Base-by-base conservation (phyloP, 1,140 invertebrate genomes). In the Lucilia sericata region DNA sequence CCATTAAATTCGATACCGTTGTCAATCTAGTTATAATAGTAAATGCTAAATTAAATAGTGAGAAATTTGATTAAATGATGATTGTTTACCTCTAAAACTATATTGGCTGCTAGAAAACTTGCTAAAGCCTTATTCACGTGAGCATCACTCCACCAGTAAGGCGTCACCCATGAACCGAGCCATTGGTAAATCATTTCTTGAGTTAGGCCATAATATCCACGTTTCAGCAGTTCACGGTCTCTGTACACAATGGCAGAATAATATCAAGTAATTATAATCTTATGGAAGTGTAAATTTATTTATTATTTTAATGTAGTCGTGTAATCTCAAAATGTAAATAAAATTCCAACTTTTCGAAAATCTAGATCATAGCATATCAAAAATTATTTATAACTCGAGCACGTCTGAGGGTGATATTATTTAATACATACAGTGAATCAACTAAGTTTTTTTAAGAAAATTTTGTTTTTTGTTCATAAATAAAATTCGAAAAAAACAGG, bases 161-260 rank as follows among this genome's bases (percentile, higher is more conserved):
- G 95, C 0, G 95, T 95, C 5, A 94, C 93, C 74, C 94, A 92
- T 55, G 94, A 93, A 0, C 95, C 95, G 19, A 97, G 91, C 96
- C 96, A 96, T 86, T 95, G 95, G 88, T 95, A 95, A 7, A 93
- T 92, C 19, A 95, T 84, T 87, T 95, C 95, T 86, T 95, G 94
- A 0, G 94, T 92, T 19, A 95, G 89, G 78, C 93, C 93, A 88
- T 94, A 93, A 80, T 94, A 92, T 0, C 93, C 92, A 21, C 92
- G 91, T 83, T 92, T 92, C 74, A 92, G 92, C 2, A 96, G 86
- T 85, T 96, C 95, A 84, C 93, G 94, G 88, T 96, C 95, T 86
- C 95, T 96, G 86, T 25, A 90, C 88, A 84, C n/a, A 36, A 5
- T 19, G 0, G 47, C 5, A 70, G 21, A 19, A 21, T 25, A 60